phyloP scores from a whole-genome alignment of 30 jellyfish, hydroid and myxozoan species.

The Sanderia malayensis region DNA sequence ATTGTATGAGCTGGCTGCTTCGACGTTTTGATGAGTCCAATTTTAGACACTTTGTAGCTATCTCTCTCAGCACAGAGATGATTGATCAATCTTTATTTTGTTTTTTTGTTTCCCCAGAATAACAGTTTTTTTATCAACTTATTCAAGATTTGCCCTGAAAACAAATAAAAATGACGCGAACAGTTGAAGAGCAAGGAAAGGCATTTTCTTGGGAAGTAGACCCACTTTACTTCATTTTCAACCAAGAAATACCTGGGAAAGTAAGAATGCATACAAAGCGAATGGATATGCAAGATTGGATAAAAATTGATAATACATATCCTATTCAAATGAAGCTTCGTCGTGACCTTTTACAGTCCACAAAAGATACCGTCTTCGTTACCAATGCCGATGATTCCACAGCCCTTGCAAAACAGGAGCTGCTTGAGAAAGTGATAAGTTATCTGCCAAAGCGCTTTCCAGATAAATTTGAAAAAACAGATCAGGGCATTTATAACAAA shows the following conservation, averaged over 20 bases:
- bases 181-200: conserved; percentile 22
- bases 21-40: no score
- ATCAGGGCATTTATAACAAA: conserved; percentile 61
- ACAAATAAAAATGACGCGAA: conserved; percentile 13
- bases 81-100: no score
- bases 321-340: conserved; percentile 68
- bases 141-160: no score
- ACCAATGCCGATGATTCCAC: conserved; percentile 50
- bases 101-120: no score
- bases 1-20: no score
- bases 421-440: conserved; percentile 55
- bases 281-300: conserved; percentile 74
- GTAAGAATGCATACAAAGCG: conserved; percentile 72
- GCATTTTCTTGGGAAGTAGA: conserved; percentile 73
- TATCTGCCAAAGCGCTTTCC: conserved; percentile 81
- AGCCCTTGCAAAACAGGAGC: conserved; percentile 60
- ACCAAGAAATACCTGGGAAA: conserved; percentile 78
- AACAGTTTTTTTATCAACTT: no score
- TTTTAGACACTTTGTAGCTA: no score
- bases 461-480: conserved; percentile 58
- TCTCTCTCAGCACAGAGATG: no score
- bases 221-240: conserved; percentile 56
- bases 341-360: conserved; percentile 32
- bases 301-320: conserved; percentile 70
- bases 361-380: conserved; percentile 51